Evolutionary conservation across 2,797 vertebrate genomes (phyloP).

Genomic region (Salmo trutta): DNA sequence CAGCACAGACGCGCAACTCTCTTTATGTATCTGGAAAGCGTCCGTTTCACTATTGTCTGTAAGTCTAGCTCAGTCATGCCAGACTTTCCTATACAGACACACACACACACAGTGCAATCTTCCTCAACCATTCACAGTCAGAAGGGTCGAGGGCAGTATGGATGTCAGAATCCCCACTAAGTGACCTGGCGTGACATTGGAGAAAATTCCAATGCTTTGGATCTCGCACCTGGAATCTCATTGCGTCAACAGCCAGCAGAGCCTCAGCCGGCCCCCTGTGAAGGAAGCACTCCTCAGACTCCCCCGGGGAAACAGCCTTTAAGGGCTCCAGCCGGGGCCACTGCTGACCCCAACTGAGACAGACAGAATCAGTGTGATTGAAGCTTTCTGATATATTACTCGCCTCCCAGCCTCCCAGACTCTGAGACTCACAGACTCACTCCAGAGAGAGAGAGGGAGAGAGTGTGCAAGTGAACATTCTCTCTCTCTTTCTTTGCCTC

Average conservation of each 20-base stretch:
- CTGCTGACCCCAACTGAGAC: not conserved
- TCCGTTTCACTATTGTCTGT: not conserved
- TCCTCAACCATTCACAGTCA: not conserved
- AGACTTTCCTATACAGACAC: slow-evolving; percentile 1
- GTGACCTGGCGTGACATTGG: not conserved
- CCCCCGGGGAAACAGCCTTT: not conserved
- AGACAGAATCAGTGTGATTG: not conserved
- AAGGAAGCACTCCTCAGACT: not conserved
- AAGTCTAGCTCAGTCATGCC: not conserved
- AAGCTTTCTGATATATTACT: slow-evolving; percentile 25
- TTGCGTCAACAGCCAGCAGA: not conserved
- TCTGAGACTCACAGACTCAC: not conserved
- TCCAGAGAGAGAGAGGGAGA: not conserved
- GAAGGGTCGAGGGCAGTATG: slow-evolving; percentile 8
- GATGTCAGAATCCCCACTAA: slow-evolving; percentile 22
- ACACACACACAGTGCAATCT: slow-evolving; percentile 18
- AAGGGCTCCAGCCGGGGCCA: not conserved
- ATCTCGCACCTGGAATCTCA: not conserved
- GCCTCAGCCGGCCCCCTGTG: slow-evolving; percentile 1
- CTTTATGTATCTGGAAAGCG: not conserved
- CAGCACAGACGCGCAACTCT: not conserved
- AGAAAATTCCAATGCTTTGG: not conserved
- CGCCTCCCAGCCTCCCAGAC: not conserved
- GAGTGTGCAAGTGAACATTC: not conserved
- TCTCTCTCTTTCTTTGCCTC: not conserved